Conservation (phyloP, 2,888 invertebrate species). For the Diloba caeruleocephala region DNA sequence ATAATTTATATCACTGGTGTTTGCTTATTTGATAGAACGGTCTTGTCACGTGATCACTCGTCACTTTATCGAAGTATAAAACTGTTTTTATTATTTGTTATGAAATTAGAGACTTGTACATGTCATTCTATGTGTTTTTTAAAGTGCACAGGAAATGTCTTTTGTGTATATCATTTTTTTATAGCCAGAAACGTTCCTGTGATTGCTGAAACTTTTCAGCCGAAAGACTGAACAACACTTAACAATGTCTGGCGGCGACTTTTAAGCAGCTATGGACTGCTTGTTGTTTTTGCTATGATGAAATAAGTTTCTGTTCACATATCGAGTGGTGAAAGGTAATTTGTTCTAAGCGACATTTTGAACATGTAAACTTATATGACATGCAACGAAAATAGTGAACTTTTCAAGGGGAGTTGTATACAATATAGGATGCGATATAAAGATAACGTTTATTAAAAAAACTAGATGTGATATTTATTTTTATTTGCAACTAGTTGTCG, state of each 20-base stretch:
- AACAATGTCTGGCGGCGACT: constrained; percentile 36
- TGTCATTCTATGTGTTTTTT: constrained; percentile 26
- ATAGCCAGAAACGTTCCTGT: constrained; percentile 52
- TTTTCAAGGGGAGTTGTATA: no score
- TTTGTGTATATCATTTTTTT: constrained; percentile 36
- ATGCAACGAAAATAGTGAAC: no score
- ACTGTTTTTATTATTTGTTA: constrained; percentile 11
- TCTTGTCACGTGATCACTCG: background rate
- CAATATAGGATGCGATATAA: no score
- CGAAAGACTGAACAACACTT: constrained; percentile 33
- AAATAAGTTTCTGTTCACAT: constrained; percentile 11
- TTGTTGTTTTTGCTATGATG: constrained; percentile 24
- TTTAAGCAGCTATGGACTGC: constrained; percentile 20
- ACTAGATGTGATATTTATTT: no score
- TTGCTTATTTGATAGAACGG: background rate
- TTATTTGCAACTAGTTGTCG: no score
- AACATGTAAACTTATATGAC: no score
- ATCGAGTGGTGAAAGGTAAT: no score
- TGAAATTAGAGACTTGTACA: constrained; percentile 12
- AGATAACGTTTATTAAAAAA: no score
- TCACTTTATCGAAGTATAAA: background rate
- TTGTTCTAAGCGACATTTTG: no score
- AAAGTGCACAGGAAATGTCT: constrained; percentile 44
- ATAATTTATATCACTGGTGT: constrained; percentile 8
- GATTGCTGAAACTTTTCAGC: constrained; percentile 45